phyloP scores from a whole-genome alignment of 2,113 vertebrate species.

The Rhinichthys klamathensis region DNA sequence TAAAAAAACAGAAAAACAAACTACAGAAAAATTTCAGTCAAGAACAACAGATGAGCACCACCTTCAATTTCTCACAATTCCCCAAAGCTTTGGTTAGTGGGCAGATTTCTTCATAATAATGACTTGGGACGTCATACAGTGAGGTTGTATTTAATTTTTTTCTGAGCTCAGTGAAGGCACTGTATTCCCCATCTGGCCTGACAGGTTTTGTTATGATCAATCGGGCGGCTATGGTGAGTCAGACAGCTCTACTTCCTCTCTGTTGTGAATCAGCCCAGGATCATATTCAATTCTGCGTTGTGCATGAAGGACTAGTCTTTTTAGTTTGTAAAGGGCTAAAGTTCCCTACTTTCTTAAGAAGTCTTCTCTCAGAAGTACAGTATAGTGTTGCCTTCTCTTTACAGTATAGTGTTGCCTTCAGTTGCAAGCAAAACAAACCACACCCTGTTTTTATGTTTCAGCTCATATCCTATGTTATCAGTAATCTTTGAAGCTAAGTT shows the following conservation, averaged over 20 bases:
- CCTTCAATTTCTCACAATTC: background rate
- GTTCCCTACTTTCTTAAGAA: background rate
- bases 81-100: background rate
- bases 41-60: background rate
- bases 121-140: background rate
- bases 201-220: slow-evolving; percentile 27
- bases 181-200: slow-evolving; percentile 9
- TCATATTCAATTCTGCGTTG: background rate
- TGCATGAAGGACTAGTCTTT: background rate
- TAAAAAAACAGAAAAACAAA: too few species aligned
- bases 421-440: slow-evolving; percentile 17
- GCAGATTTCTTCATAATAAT: slow-evolving; percentile 16
- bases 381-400: slow-evolving; percentile 1
- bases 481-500: slow-evolving; percentile 1
- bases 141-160: background rate
- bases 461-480: background rate
- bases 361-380: background rate
- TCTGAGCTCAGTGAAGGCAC: background rate
- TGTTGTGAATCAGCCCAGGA: slow-evolving; percentile 8
- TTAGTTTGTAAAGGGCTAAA: background rate
- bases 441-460: slow-evolving; percentile 36
- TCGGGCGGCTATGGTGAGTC: background rate
- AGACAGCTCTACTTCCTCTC: slow-evolving; percentile 11
- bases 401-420: background rate
- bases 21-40: too few species aligned